Evolutionary conservation across 2,113 vertebrate species (phyloP).

Genomic region (Euleptes europaea): DNA sequence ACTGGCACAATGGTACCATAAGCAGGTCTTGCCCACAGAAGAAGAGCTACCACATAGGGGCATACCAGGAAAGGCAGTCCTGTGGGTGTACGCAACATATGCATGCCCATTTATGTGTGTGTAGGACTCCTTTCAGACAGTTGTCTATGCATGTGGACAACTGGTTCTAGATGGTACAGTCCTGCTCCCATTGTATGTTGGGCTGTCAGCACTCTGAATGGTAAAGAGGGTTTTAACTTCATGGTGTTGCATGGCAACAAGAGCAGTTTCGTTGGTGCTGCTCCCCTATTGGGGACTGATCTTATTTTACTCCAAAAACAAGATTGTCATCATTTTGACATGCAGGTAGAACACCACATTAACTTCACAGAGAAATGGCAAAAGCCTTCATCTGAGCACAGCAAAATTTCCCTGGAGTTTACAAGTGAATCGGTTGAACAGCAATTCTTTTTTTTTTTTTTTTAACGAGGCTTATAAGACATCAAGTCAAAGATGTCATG

Average conservation of each 20-base stretch:
- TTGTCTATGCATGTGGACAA: too few species aligned
- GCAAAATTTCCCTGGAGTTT: neutral
- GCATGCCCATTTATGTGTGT: too few species aligned
- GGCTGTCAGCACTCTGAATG: too few species aligned
- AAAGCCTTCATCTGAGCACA: neutral
- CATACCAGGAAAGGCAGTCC: too few species aligned
- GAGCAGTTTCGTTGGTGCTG: neutral
- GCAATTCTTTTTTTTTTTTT: neutral
- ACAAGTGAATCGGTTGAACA: neutral
- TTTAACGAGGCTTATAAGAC: neutral
- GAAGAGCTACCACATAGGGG: too few species aligned
- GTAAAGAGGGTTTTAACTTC: neutral
- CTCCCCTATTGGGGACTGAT: neutral
- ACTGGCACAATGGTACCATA: too few species aligned
- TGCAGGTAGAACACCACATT: neutral
- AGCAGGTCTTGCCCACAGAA: too few species aligned
- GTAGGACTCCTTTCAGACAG: too few species aligned
- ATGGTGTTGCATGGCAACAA: neutral
- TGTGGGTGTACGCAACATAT: too few species aligned
- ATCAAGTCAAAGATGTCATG: neutral
- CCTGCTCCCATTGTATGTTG: too few species aligned
- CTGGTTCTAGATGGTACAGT: too few species aligned
- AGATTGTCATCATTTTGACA: neutral
- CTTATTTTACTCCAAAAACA: neutral
- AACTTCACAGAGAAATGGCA: neutral